phyloP scores from a whole-genome alignment of 2,797 vertebrate species.

The Setipinna tenuifilis region DNA sequence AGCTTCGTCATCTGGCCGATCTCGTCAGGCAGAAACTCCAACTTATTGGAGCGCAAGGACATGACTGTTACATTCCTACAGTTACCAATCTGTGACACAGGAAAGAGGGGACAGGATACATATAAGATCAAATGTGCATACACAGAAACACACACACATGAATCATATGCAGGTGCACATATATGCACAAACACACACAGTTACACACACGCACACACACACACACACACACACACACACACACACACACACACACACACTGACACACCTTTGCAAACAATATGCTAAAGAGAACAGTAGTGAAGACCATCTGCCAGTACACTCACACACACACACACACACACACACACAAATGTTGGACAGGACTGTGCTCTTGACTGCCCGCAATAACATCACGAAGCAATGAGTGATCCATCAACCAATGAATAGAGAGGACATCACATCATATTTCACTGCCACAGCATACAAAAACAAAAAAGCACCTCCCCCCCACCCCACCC shows the following conservation, averaged over 20 bases:
- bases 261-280: neutral
- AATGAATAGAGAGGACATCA: neutral
- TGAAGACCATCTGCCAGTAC: neutral
- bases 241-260: neutral
- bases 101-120: constrained; percentile 33
- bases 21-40: constrained; percentile 97
- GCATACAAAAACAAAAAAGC: neutral
- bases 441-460: constrained; percentile 15
- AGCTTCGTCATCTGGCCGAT: constrained; percentile 99
- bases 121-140: neutral
- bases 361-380: neutral
- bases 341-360: neutral
- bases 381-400: neutral
- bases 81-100: constrained; percentile 88
- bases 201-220: too few relatives aligned
- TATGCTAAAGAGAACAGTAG: neutral
- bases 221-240: neutral
- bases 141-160: neutral
- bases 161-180: neutral
- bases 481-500: neutral
- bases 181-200: neutral
- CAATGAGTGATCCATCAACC: neutral
- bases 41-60: constrained; percentile 97
- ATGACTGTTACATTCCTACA: constrained; percentile 97
- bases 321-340: neutral